Conservation (phyloP, 2,888 invertebrate genomes). For the Leptinotarsa haldemani region DNA sequence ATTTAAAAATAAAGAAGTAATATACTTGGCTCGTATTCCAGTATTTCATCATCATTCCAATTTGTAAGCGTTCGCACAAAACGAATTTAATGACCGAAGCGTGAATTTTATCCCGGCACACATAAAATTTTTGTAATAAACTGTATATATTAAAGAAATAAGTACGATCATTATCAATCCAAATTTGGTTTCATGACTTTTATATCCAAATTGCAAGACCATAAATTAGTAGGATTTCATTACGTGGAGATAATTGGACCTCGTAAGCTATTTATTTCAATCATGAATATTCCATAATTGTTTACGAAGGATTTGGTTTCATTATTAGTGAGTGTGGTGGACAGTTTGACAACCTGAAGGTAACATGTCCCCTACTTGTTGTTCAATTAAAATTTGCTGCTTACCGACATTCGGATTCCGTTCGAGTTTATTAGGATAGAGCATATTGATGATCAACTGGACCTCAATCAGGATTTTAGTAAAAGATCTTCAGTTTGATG, state of each 20-base stretch:
- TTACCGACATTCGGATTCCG: too few species aligned
- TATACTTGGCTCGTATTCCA: neutral
- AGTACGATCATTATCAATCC: neutral
- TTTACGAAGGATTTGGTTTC: neutral
- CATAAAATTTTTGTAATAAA: slow-evolving; percentile 14
- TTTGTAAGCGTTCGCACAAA: neutral
- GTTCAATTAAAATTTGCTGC: too few species aligned
- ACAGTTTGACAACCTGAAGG: neutral
- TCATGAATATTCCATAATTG: neutral
- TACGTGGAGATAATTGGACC: neutral
- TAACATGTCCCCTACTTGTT: neutral
- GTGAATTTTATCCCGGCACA: neutral
- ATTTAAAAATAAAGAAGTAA: neutral
- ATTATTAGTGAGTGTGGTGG: neutral
- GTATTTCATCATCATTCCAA: neutral
- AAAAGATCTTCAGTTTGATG: too few species aligned
- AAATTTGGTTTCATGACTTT: neutral
- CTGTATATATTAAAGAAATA: neutral
- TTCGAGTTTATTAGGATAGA: too few species aligned
- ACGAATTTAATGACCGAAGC: neutral
- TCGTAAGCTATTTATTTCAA: neutral
- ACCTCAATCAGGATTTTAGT: too few species aligned
- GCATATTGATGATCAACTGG: too few species aligned
- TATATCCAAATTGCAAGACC: neutral
- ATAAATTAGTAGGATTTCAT: neutral